Evolutionary conservation across 2,888 invertebrate species (phyloP).

Genomic region (Caenorhabditis sulstoni): DNA sequence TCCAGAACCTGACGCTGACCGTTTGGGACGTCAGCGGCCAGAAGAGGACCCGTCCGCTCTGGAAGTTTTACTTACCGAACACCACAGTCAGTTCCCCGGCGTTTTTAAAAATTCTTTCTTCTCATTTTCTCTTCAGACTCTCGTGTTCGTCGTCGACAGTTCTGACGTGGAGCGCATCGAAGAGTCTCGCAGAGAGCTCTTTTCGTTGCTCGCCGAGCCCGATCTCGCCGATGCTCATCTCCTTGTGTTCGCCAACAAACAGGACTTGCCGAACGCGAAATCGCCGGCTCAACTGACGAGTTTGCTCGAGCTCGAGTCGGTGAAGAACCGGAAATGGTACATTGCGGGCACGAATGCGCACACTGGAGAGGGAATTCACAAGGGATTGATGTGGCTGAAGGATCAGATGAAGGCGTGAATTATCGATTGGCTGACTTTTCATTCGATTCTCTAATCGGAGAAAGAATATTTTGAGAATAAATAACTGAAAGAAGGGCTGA

Average conservation of each 20-base stretch:
- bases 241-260: conserved; percentile 59
- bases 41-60: conserved; percentile 95
- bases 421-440: neutral
- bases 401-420: conserved; percentile 50
- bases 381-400: conserved; percentile 57
- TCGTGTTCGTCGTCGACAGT: conserved; percentile 60
- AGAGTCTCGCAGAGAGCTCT: conserved; percentile 46
- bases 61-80: conserved; percentile 95
- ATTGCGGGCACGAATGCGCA: conserved; percentile 48
- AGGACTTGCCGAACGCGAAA: conserved; percentile 50
- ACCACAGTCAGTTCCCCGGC: conserved; percentile 43
- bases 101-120: neutral
- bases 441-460: conserved; percentile 16
- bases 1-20: conserved; percentile 98
- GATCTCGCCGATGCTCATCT: conserved; percentile 44
- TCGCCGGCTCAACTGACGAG: conserved; percentile 29
- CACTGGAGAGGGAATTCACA: conserved; percentile 50
- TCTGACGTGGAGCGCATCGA: conserved; percentile 35
- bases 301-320: conserved; percentile 31
- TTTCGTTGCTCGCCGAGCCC: conserved; percentile 35
- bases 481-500: neutral
- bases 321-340: conserved; percentile 56
- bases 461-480: conserved; percentile 19
- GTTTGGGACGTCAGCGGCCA: conserved; percentile 99
- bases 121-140: conserved; percentile 25